These are phyloP conservation scores for Polypterus bichir DNA, from an alignment of 2,113 vertebrate species.

Conservation along the genomic window DNA sequence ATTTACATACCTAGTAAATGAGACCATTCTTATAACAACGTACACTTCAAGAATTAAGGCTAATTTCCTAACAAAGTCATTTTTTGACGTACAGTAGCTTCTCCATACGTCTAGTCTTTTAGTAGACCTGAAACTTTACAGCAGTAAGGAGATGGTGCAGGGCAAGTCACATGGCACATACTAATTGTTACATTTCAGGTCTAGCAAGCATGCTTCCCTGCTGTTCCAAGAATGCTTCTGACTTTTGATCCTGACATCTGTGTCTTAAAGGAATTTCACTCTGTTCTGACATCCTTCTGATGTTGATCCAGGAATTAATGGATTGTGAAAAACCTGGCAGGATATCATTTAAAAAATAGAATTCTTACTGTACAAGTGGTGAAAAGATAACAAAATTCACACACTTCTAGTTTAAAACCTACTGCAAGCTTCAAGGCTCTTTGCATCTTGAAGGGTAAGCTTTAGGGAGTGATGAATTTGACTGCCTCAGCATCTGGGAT, in stretches of 20 bases:
- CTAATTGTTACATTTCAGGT: slow-evolving; percentile 81
- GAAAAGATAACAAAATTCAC: slow-evolving; percentile 56
- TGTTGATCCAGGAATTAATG: slow-evolving; percentile 85
- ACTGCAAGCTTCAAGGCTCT: not conserved
- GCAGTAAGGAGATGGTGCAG: slow-evolving; percentile 35
- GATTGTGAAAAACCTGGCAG: slow-evolving; percentile 89
- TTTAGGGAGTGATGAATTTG: not conserved
- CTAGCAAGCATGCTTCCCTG: slow-evolving; percentile 68
- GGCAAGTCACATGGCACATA: slow-evolving; percentile 70
- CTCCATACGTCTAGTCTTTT: slow-evolving; percentile 18
- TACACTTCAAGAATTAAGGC: no score
- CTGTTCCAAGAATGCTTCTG: slow-evolving; percentile 77
- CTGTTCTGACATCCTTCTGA: slow-evolving; percentile 83
- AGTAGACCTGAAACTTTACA: slow-evolving; percentile 40
- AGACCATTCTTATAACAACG: no score
- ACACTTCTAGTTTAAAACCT: slow-evolving; percentile 42
- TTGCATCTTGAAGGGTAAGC: not conserved
- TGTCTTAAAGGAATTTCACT: slow-evolving; percentile 94
- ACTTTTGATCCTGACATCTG: slow-evolving; percentile 98
- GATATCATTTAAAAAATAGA: slow-evolving; percentile 73
- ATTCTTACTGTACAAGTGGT: slow-evolving; percentile 55
- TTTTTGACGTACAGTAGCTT: no score
- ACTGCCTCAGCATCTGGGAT: no score
- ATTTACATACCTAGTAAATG: no score
- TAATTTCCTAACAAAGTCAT: no score